Percentiles rank a stretch among this genome's conserved stretches.
These are phyloP conservation scores for Lithophane leautieri DNA, from an alignment of 2,888 invertebrate species.

Conservation along the genomic window DNA sequence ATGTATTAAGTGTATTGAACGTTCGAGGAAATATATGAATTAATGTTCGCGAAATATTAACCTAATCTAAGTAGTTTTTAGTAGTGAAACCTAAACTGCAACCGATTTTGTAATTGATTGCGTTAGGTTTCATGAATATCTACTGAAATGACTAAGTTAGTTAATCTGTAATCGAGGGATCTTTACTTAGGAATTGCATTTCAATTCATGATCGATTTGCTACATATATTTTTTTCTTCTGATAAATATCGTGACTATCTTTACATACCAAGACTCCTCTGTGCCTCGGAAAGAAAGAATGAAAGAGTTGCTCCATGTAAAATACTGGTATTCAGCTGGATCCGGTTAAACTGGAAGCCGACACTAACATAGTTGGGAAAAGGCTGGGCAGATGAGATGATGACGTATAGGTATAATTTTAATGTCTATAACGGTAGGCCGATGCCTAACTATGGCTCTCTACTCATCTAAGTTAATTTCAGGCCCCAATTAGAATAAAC, in stretches of 20 bases:
- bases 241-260: too few relatives aligned
- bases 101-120: neutral
- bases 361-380: too few relatives aligned
- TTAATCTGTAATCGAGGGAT: too few relatives aligned
- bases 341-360: too few relatives aligned
- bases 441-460: neutral
- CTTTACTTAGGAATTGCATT: too few relatives aligned
- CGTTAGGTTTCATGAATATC: neutral
- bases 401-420: neutral
- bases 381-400: too few relatives aligned
- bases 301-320: too few relatives aligned
- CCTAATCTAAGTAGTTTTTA: neutral
- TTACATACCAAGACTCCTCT: too few relatives aligned
- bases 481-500: neutral
- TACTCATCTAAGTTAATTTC: neutral
- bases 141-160: neutral
- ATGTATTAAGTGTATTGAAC: conserved; percentile 48
- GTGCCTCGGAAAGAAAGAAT: too few relatives aligned
- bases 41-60: neutral
- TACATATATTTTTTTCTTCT: too few relatives aligned
- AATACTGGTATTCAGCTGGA: too few relatives aligned
- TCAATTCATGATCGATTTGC: too few relatives aligned
- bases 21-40: neutral
- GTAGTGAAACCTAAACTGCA: neutral
- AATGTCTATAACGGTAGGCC: neutral